Percentiles rank a stretch among this genome's conserved stretches.
Evolutionary conservation across 2,888 invertebrate genomes (phyloP).

Genomic region (Alloscopus bannaensis): DNA sequence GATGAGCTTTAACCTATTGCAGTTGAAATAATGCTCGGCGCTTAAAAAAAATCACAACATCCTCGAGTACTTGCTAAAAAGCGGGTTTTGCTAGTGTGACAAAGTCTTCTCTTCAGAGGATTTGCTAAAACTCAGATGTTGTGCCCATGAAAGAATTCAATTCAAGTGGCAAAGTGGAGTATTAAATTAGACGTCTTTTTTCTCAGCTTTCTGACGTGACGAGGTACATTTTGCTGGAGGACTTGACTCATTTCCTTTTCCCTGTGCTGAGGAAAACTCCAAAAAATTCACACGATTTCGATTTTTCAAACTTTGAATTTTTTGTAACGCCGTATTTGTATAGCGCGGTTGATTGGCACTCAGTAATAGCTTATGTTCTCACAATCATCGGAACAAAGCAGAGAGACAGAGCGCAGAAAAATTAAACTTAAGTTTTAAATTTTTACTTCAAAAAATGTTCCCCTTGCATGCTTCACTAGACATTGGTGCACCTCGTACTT

Average conservation of each 20-base stretch:
- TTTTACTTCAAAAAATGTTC: not conserved
- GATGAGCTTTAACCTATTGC: too few relatives aligned
- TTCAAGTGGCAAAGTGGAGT: not conserved
- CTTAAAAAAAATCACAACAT: too few relatives aligned
- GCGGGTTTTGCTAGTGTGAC: too few relatives aligned
- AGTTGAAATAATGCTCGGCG: too few relatives aligned
- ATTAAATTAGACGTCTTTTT: not conserved
- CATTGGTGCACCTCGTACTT: too few relatives aligned
- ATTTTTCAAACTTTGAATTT: conserved; percentile 1
- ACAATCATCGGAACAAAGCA: not conserved
- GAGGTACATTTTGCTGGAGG: not conserved
- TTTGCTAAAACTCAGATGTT: not conserved
- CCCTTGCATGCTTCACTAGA: too few relatives aligned
- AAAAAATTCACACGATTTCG: not conserved
- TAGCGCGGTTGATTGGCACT: conserved; percentile 24
- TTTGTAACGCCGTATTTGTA: conserved; percentile 4
- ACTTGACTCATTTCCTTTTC: conserved; percentile 23
- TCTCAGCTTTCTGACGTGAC: not conserved
- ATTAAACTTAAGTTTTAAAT: not conserved
- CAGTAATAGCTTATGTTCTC: conserved; percentile 31
- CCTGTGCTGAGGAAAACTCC: not conserved
- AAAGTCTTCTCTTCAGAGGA: not conserved
- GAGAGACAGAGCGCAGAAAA: not conserved
- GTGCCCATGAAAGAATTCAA: not conserved
- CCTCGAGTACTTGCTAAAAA: too few relatives aligned